Conservation (phyloP, 1,140 invertebrate species). For the Drosophila chauvacae region DNA sequence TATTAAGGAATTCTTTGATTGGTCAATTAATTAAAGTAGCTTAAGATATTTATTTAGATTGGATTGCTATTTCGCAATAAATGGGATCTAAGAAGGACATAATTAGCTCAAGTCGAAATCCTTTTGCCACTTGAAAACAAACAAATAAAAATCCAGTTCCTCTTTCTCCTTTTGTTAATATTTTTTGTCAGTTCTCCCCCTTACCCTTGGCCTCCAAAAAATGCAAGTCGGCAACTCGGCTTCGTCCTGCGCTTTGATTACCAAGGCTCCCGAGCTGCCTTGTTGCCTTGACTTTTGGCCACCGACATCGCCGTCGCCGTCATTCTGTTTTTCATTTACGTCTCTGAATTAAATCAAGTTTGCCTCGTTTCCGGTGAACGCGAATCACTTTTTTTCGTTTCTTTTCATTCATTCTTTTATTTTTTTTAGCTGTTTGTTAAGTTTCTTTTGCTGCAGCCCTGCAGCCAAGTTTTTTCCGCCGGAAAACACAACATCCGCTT, state of each 20-base stretch:
- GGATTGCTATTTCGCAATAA: neutral
- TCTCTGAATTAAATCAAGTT: constrained; percentile 79
- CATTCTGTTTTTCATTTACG: constrained; percentile 75
- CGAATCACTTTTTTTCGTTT: constrained; percentile 13
- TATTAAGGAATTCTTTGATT: neutral
- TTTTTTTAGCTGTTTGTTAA: constrained; percentile 3
- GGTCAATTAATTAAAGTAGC: neutral
- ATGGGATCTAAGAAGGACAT: too few species aligned
- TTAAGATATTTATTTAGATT: neutral
- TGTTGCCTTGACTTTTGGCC: constrained; percentile 59
- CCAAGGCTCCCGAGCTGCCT: constrained; percentile 17
- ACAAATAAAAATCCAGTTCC: neutral
- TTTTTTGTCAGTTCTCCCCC: neutral
- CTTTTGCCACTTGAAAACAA: neutral
- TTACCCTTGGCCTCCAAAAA: constrained; percentile 31
- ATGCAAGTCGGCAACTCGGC: constrained; percentile 26
- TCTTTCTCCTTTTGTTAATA: neutral
- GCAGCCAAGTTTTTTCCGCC: constrained; percentile 75
- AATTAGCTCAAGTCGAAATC: neutral
- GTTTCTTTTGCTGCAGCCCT: constrained; percentile 29
- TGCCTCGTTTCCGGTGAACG: constrained; percentile 59
- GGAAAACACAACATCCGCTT: constrained; percentile 79
- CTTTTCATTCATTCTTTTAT: neutral
- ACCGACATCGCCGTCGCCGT: constrained; percentile 54
- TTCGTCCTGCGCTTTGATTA: constrained; percentile 67